Evolutionary conservation across 1,140 invertebrate species (phyloP).

Genomic region (Drosophila rhopaloa): DNA sequence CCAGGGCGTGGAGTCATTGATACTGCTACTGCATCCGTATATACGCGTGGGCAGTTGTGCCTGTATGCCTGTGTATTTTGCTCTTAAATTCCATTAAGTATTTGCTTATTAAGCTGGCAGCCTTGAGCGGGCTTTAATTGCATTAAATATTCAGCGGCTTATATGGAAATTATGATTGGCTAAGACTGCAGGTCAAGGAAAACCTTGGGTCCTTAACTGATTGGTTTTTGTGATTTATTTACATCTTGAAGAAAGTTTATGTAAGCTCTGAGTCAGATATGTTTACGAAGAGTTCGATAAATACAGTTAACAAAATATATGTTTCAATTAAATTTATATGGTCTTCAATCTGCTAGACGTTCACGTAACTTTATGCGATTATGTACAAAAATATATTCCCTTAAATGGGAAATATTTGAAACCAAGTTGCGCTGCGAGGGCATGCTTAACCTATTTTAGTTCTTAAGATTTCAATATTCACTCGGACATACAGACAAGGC

Average conservation of each 20-base stretch:
- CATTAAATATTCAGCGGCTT: constrained; percentile 50
- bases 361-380: no score
- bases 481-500: no score
- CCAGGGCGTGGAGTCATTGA: constrained; percentile 53
- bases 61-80: constrained; percentile 21
- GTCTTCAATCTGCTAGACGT: no score
- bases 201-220: constrained; percentile 36
- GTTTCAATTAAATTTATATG: no score
- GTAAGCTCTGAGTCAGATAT: constrained; percentile 9
- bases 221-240: constrained; percentile 21
- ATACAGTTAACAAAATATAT: no score
- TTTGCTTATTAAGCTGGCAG: constrained; percentile 66
- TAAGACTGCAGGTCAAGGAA: constrained; percentile 14
- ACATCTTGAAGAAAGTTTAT: constrained; percentile 14
- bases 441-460: no score
- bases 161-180: constrained; percentile 38
- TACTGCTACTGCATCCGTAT: constrained; percentile 7
- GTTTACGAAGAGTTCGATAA: neutral
- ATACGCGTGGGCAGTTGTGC: constrained; percentile 53
- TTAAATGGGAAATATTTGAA: no score
- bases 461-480: no score
- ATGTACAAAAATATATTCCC: no score
- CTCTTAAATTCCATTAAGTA: constrained; percentile 63
- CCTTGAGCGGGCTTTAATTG: constrained; percentile 67
- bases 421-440: no score